Conservation (phyloP, 2,888 invertebrate genomes). For the Sabatieria punctata region DNA sequence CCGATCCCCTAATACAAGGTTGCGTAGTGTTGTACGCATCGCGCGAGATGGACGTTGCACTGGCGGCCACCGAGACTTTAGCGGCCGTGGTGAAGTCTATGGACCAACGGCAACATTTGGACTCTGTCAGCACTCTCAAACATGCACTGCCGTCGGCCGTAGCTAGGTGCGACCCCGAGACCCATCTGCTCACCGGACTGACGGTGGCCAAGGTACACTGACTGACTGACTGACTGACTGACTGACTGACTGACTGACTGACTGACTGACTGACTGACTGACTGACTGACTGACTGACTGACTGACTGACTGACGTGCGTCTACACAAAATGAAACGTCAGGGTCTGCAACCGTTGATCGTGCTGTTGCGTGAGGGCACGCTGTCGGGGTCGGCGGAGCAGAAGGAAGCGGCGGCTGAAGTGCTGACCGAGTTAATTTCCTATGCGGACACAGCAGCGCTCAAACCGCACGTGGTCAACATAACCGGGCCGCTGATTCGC, state of each 20-base stretch:
- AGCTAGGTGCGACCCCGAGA: too few relatives aligned
- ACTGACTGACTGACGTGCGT: too few relatives aligned
- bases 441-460: slow-evolving; percentile 67
- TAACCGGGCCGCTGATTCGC: slow-evolving; percentile 91
- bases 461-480: slow-evolving; percentile 85
- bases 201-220: too few relatives aligned
- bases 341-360: slow-evolving; percentile 78
- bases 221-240: too few relatives aligned
- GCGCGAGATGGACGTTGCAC: slow-evolving; percentile 56
- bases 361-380: slow-evolving; percentile 87
- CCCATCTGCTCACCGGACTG: too few relatives aligned
- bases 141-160: too few relatives aligned
- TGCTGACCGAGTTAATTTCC: slow-evolving; percentile 63
- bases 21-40: slow-evolving; percentile 68
- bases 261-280: too few relatives aligned
- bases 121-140: slow-evolving; percentile 11
- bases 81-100: slow-evolving; percentile 57
- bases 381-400: slow-evolving; percentile 83
- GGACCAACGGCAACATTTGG: slow-evolving; percentile 9
- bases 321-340: too few relatives aligned
- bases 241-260: too few relatives aligned
- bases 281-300: too few relatives aligned
- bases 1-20: slow-evolving; percentile 69
- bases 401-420: slow-evolving; percentile 84
- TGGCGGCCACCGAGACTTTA: slow-evolving; percentile 77